Evolutionary conservation across 2,888 invertebrate genomes (phyloP), one percentile per base, ranked within the genome.

Genomic region (Melinopterus prodromus): DNA sequence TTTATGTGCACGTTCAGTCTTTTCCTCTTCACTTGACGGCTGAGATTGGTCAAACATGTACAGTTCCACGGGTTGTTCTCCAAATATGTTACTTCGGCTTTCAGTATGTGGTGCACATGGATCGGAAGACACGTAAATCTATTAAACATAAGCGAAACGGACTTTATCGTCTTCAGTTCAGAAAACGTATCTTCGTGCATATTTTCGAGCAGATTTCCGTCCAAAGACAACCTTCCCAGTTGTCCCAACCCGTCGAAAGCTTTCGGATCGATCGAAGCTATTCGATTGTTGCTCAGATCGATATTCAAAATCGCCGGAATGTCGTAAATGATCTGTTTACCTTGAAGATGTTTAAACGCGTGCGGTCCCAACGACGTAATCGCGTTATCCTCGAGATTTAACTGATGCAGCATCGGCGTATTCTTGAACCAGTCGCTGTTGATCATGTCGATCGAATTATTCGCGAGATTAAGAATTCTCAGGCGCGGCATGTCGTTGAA

Each of bases 401-500:
- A 79, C 16, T 83, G 83, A 2, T 77, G 76, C 6, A 87, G 82
- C 69, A 84, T 84, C 0, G 86, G 86, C 35, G 84, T 86, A 26
- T 83, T 82, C 76, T 83, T 81, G 79, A 87, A 86, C 86, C 86
- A 86, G 16, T 84, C 82, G 3, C 82, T 82, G n/a, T 84, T 83
- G 82, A 85, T 82, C 35, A 80, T 78, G 26, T 82, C 82, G n/a
- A 87, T 82, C 80, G 83, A 84, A 79, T 87, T 87, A 79, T 86
- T 82, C 72, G 85, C 83, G n/a, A 87, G 81, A n/a, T 83, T 81
- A 5, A 87, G 70, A 7, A 86, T 81, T 15, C 77, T 83, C 71
- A 87, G 82, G 76, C 86, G 85, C 0, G 85, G 83, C 82, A 87
- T 84, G 77, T 86, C 80, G 70, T 87, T 84, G 38, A 87, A 86